Evolutionary conservation across 2,797 vertebrate species (phyloP).

Genomic region (Oreochromis mossambicus): DNA sequence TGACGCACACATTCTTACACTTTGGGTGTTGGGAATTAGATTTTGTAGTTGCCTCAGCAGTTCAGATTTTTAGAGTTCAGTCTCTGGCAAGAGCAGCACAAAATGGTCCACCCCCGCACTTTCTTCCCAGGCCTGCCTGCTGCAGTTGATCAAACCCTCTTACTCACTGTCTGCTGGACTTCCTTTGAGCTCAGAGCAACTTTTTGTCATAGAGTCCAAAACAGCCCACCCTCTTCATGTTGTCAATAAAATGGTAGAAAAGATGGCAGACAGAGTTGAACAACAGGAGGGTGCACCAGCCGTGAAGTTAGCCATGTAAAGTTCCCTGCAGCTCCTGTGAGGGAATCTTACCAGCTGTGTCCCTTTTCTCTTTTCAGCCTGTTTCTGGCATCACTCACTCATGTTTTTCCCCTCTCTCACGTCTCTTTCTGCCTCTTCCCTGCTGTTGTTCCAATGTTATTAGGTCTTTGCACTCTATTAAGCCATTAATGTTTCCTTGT

Average conservation of each 20-base stretch:
- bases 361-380: not conserved
- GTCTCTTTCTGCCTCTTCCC: not conserved
- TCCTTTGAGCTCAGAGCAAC: slow-evolving; percentile 48
- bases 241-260: not conserved
- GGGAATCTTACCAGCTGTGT: not conserved
- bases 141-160: slow-evolving; percentile 54
- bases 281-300: slow-evolving; percentile 35
- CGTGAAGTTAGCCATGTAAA: slow-evolving; percentile 6
- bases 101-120: slow-evolving; percentile 34
- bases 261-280: not conserved
- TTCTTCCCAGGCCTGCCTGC: slow-evolving; percentile 27
- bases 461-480: slow-evolving; percentile 3
- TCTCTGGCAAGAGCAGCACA: slow-evolving; percentile 17
- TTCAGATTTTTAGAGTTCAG: slow-evolving; percentile 15
- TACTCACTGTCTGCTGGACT: slow-evolving; percentile 71
- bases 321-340: not conserved
- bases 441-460: not conserved
- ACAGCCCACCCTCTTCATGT: not conserved
- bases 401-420: not conserved
- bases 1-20: slow-evolving; percentile 7
- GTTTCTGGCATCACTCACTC: not conserved
- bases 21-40: slow-evolving; percentile 1
- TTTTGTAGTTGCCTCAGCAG: not conserved
- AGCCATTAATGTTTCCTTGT: not conserved
- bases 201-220: not conserved